These are phyloP conservation scores for Microtus pennsylvanicus DNA, from an alignment of 2,113 vertebrate species.

Conservation along the genomic window DNA sequence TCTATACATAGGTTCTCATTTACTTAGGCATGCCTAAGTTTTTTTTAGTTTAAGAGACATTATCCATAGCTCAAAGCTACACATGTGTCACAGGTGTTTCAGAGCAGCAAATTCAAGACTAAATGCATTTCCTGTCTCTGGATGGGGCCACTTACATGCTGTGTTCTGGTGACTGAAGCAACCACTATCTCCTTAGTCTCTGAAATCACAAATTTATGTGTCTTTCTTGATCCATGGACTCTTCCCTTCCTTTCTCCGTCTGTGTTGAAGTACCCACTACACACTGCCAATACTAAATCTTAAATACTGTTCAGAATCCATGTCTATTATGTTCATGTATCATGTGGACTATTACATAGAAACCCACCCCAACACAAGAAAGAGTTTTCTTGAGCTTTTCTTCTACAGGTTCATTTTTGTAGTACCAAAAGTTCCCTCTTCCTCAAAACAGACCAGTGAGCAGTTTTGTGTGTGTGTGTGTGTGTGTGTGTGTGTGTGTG, in stretches of 20 bases:
- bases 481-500: background rate
- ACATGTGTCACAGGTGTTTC: background rate
- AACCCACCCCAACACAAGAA: rapidly evolving
- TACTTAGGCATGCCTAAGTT: background rate
- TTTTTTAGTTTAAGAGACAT: background rate
- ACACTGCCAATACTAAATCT: background rate
- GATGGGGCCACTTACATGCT: rapidly evolving
- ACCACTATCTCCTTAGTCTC: background rate
- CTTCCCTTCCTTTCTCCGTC: background rate
- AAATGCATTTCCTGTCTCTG: background rate
- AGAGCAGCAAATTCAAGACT: background rate
- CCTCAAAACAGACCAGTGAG: background rate
- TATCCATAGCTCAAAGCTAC: background rate
- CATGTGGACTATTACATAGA: rapidly evolving
- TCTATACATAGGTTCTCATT: rapidly evolving
- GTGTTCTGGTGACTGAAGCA: background rate
- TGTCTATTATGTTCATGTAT: background rate
- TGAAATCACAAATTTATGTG: background rate
- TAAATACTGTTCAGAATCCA: background rate
- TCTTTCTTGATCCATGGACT: background rate
- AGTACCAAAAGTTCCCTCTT: background rate
- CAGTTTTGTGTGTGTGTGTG: background rate
- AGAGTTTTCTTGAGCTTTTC: background rate
- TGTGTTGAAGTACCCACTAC: rapidly evolving
- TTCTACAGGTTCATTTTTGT: background rate